phyloP scores from a whole-genome alignment of 2,888 invertebrate species.

The Ophioninae sp. region DNA sequence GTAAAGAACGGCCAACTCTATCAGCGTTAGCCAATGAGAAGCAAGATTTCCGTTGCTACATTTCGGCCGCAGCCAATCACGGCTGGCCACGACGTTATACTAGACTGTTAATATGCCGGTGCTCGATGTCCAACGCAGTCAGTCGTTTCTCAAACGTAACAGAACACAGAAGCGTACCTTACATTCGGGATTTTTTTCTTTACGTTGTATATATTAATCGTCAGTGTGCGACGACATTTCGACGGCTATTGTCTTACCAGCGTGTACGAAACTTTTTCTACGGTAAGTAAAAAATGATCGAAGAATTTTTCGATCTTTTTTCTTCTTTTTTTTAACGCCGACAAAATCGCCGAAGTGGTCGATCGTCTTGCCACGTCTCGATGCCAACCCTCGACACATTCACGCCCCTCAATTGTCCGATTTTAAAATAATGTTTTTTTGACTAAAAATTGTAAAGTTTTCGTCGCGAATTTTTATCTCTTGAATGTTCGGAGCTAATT shows the following conservation, averaged over 20 bases:
- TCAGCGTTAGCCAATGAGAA: constrained; percentile 82
- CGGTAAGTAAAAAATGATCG: constrained; percentile 56
- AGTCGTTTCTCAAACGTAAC: constrained; percentile 73
- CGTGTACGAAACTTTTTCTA: constrained; percentile 41
- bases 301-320: constrained; percentile 27
- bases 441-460: background rate
- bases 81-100: constrained; percentile 84
- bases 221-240: constrained; percentile 28
- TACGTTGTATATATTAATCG: constrained; percentile 44
- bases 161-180: constrained; percentile 38
- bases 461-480: background rate
- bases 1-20: constrained; percentile 84
- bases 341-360: background rate
- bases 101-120: constrained; percentile 77
- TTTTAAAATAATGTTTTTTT: too few relatives aligned
- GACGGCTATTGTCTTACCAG: background rate
- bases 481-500: background rate
- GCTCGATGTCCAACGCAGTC: constrained; percentile 71
- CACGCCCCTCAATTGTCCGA: too few relatives aligned
- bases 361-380: too few relatives aligned
- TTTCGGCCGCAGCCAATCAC: constrained; percentile 83
- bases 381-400: too few relatives aligned
- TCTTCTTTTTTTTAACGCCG: background rate
- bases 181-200: constrained; percentile 50
- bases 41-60: constrained; percentile 76